Percentiles rank a stretch among this genome's conserved stretches.
phyloP scores from a whole-genome alignment of 2,113 vertebrate genomes.

The Fregata magnificens region DNA sequence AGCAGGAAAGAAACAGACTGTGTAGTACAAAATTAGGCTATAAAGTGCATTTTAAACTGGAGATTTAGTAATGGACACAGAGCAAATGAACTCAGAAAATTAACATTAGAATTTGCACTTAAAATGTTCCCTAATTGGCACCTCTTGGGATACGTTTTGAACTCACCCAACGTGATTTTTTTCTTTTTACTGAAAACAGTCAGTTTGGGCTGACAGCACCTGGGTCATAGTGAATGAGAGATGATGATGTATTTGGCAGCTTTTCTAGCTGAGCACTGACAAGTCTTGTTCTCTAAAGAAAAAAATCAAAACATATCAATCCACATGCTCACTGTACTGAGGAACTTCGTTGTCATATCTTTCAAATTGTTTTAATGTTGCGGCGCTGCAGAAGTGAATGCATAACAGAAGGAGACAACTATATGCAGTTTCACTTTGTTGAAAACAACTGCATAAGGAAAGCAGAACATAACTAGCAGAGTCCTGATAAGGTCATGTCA shows the following conservation, averaged over 20 bases:
- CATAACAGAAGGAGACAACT: slow-evolving; percentile 65
- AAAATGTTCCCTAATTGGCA: slow-evolving; percentile 24
- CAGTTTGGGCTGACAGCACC: slow-evolving; percentile 62
- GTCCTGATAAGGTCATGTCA: slow-evolving; percentile 59
- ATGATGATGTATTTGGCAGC: slow-evolving; percentile 51
- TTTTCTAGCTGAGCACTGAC: slow-evolving; percentile 66
- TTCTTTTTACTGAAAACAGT: slow-evolving; percentile 52
- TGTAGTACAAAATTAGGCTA: neutral
- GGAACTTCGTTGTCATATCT: slow-evolving; percentile 61
- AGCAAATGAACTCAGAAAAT: slow-evolving; percentile 48
- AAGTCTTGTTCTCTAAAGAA: slow-evolving; percentile 53
- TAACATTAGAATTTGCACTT: slow-evolving; percentile 51
- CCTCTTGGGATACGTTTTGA: slow-evolving; percentile 42
- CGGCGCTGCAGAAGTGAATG: slow-evolving; percentile 5
- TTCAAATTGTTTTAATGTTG: slow-evolving; percentile 61
- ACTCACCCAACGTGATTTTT: neutral
- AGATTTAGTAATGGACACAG: neutral
- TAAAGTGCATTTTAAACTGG: neutral
- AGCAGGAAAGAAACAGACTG: slow-evolving; percentile 3
- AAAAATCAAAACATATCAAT: slow-evolving; percentile 67
- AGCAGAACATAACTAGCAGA: slow-evolving; percentile 33
- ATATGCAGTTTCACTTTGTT: slow-evolving; percentile 60
- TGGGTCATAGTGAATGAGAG: slow-evolving; percentile 58
- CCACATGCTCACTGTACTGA: slow-evolving; percentile 58
- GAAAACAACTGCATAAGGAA: slow-evolving; percentile 29